These are phyloP conservation scores for Presbytis comata DNA, from an alignment of 2,797 vertebrate species.

Conservation along the genomic window DNA sequence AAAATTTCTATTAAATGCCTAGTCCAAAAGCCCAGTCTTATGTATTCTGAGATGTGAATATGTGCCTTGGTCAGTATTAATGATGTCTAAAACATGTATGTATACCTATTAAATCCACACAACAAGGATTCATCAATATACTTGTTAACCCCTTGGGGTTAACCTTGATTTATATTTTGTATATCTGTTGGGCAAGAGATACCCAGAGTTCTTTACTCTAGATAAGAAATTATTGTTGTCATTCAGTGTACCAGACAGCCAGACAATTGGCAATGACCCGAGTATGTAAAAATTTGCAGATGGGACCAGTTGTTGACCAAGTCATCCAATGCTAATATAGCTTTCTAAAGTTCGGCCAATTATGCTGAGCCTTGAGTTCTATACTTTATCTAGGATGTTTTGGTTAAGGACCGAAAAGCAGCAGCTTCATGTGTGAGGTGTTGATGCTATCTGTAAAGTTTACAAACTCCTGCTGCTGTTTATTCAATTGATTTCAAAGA, in stretches of 20 bases:
- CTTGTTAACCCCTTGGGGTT: neutral
- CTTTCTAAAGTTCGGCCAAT: neutral
- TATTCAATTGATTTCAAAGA: neutral
- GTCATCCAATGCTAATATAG: neutral
- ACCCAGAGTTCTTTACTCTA: neutral
- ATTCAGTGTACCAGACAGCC: neutral
- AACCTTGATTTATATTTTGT: neutral
- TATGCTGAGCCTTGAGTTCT: too few species aligned
- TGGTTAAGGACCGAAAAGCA: neutral
- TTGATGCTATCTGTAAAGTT: neutral
- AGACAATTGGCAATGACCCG: neutral
- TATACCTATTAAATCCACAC: too few species aligned
- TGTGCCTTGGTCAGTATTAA: neutral
- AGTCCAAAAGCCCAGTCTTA: neutral
- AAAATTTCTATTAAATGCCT: neutral
- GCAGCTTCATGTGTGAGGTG: neutral
- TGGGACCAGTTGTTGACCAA: neutral
- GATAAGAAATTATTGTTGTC: neutral
- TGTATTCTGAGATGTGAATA: neutral
- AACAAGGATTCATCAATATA: too few species aligned
- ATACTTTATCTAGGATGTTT: neutral
- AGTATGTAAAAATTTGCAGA: neutral
- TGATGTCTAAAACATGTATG: neutral
- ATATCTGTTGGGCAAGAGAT: neutral
- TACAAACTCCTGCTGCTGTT: neutral